These are phyloP conservation scores for Bombus vancouverensis DNA, from an alignment of 1,140 invertebrate species.

Conservation along the genomic window DNA sequence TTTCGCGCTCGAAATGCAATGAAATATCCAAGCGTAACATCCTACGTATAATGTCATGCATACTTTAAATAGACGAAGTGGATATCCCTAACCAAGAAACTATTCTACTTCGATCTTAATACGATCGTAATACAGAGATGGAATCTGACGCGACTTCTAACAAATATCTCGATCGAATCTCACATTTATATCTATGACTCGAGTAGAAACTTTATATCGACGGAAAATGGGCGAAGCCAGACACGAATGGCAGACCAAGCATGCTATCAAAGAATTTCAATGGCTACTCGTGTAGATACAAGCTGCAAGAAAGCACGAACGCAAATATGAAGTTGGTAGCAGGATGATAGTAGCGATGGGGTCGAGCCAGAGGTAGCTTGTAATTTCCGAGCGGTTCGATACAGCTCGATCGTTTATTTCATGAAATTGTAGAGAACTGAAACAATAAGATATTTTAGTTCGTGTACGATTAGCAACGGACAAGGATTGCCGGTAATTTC, in stretches of 20 bases:
- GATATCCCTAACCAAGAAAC: not conserved
- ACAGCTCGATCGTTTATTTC: not conserved
- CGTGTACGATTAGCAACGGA: not conserved
- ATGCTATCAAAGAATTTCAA: conserved; percentile 3
- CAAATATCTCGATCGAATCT: not conserved
- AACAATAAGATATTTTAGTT: conserved; percentile 11
- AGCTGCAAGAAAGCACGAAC: not conserved
- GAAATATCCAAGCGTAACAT: conserved; percentile 3
- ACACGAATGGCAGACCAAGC: no score
- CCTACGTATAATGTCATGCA: not conserved
- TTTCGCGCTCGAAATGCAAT: conserved; percentile 8
- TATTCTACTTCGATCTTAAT: not conserved
- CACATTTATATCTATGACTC: no score
- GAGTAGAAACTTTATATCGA: not conserved
- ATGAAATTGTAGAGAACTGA: conserved; percentile 6
- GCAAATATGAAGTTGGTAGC: not conserved
- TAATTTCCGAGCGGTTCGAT: conserved; percentile 1
- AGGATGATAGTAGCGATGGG: not conserved
- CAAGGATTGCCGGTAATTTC: not conserved
- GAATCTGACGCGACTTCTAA: not conserved
- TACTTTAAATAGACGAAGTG: not conserved
- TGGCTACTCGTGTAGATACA: not conserved
- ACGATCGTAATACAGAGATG: not conserved
- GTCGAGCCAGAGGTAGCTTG: not conserved
- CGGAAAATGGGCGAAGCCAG: not conserved